Evolutionary conservation across 23 tunicate genomes (phyloP).

Genomic region (Phallusia fumigata): DNA sequence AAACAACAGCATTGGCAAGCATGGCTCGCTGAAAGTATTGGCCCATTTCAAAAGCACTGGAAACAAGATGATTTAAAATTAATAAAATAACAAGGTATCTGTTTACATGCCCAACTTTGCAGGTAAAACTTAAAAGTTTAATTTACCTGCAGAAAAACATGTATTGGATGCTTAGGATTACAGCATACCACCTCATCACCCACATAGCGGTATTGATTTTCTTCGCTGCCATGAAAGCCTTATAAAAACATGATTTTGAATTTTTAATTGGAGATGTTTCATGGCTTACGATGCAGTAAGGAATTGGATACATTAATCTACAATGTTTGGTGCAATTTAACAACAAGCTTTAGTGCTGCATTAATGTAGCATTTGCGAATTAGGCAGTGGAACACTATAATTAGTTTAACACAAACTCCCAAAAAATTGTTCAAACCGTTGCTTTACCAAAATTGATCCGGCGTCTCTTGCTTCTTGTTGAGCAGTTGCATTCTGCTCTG

Average conservation of each 20-base stretch:
- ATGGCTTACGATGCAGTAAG: too few relatives aligned
- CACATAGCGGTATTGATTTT: slow-evolving; percentile 82
- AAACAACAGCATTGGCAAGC: slow-evolving; percentile 82
- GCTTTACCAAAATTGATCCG: slow-evolving; percentile 61
- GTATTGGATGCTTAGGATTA: slow-evolving; percentile 76
- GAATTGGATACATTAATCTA: too few relatives aligned
- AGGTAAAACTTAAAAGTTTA: neutral
- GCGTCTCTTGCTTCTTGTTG: slow-evolving; percentile 71
- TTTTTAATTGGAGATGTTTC: neutral
- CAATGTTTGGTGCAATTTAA: too few relatives aligned
- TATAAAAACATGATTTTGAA: neutral
- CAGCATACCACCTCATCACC: slow-evolving; percentile 60
- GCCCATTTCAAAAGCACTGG: slow-evolving; percentile 78
- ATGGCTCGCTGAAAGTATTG: slow-evolving; percentile 81
- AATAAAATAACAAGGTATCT: too few relatives aligned
- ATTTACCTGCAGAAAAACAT: slow-evolving; percentile 80
- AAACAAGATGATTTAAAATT: neutral
- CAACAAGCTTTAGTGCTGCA: too few relatives aligned
- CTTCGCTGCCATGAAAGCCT: slow-evolving; percentile 81
- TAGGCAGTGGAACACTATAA: too few relatives aligned
- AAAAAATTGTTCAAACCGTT: too few relatives aligned
- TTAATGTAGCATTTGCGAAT: too few relatives aligned
- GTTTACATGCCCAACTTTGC: too few relatives aligned
- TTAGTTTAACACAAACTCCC: too few relatives aligned
- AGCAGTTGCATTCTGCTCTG: slow-evolving; percentile 34